Percentiles rank a stretch among this genome's conserved stretches.
Conservation (phyloP, 2,888 invertebrate genomes). For the Chironomus tentans region DNA sequence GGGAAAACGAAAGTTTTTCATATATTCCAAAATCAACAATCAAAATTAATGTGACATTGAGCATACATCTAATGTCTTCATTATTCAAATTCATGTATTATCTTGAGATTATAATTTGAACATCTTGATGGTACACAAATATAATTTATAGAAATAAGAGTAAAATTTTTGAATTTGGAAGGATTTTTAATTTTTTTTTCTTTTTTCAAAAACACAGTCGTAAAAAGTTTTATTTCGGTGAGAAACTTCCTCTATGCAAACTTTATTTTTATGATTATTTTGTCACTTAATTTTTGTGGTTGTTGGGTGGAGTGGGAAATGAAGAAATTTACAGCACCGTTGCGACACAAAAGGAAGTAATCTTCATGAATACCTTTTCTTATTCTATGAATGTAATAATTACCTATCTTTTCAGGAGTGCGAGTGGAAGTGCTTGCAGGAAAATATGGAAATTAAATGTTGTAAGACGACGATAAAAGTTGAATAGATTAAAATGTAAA, state of each 20-base stretch:
- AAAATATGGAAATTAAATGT: slow-evolving; percentile 26
- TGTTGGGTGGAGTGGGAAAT: neutral
- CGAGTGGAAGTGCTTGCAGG: neutral
- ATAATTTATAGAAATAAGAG: neutral
- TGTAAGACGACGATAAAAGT: slow-evolving; percentile 13
- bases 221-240: too few species aligned
- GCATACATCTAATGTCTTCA: neutral
- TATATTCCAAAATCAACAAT: slow-evolving; percentile 2
- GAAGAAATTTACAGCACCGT: slow-evolving; percentile 7
- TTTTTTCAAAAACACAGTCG: neutral
- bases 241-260: slow-evolving; percentile 4
- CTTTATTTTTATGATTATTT: slow-evolving; percentile 24
- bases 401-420: neutral
- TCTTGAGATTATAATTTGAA: neutral
- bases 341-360: neutral
- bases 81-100: neutral
- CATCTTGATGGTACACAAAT: neutral
- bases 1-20: neutral
- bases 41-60: neutral
- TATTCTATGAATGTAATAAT: slow-evolving; percentile 17
- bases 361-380: slow-evolving; percentile 12
- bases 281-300: slow-evolving; percentile 22
- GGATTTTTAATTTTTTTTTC: neutral
- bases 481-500: slow-evolving; percentile 19
- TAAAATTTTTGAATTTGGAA: neutral